Evolutionary conservation across 2,797 vertebrate species (phyloP), one percentile per base, ranked within the genome.

Genomic region (Notolepis coatsorum): DNA sequence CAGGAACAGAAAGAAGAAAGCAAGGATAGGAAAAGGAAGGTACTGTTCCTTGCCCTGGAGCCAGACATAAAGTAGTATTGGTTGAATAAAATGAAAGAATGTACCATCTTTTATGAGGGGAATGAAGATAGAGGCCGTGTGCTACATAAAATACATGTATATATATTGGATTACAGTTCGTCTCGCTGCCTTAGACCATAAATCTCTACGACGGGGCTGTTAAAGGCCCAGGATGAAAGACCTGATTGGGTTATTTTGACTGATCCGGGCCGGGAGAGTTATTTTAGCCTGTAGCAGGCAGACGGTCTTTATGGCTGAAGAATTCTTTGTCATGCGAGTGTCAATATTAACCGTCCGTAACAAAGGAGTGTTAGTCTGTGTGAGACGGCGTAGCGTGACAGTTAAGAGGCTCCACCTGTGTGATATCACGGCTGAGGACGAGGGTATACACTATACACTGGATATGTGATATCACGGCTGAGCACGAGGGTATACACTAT

Each of bases 81-180:
- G 57, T 71, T 73, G 78, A 75, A 84, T 77, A 82, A 81, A 84
- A 84, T 74, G 62, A 37, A 79, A 74, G 82, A 87, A 88, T 86
- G 76, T 68, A 70, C 41, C 75, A 61, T 86, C 63, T 89, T 90
- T 90, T 82, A 88, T 67, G 70, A 78, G 73, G 59, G 46, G 61
- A 66, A 52, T 63, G 71, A 71, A 82, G 77, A 70, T 67, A 70
- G 83, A 85, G 69, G 60, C 61, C 71, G 75, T 73, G 50, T 42
- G 74, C 75, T 85, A 76, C 80, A 85, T 88, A 82, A 88, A 89
- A 84, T 65, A 63, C 65, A 71, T 79, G 66, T 73, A 80, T 77
- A 84, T 82, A 84, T 74, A 84, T 71, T 81, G 76, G 77, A 84
- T 77, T 85, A 82, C 80, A 61, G 57, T 71, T 80, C 80, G 79